phyloP scores from a whole-genome alignment of 2,113 vertebrate genomes.

The Malurus alboscapulatus region DNA sequence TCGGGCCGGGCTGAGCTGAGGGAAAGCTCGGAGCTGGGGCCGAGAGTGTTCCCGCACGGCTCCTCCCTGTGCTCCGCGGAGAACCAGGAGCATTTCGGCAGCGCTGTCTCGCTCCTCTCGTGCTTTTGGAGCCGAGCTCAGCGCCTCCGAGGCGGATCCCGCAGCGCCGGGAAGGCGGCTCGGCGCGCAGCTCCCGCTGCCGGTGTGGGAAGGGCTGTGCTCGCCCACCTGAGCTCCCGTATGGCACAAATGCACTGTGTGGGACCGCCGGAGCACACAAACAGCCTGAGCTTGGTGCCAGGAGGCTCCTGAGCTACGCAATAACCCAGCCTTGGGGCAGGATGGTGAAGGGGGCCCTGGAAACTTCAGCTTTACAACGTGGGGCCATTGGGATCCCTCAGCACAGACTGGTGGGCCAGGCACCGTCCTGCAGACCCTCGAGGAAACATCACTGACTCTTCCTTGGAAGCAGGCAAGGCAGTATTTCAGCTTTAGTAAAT shows the following conservation, averaged over 20 bases:
- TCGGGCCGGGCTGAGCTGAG: not conserved
- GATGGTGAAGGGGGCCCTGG: not conserved
- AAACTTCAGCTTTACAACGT: rapidly evolving
- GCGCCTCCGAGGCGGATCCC: rapidly evolving
- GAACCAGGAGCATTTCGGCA: not conserved
- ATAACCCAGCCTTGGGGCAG: not conserved
- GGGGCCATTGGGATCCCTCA: not conserved
- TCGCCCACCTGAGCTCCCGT: not conserved
- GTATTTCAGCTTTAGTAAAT: not conserved
- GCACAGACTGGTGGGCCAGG: not conserved
- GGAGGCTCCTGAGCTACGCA: not conserved
- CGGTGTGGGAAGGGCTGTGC: not conserved
- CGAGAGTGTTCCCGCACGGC: not conserved
- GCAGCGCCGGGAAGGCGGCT: rapidly evolving
- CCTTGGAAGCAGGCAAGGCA: not conserved
- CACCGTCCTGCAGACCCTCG: not conserved
- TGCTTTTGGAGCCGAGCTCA: not conserved
- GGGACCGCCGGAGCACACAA: not conserved
- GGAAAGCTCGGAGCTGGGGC: rapidly evolving
- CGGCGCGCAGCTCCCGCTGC: not conserved
- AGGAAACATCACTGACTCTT: not conserved
- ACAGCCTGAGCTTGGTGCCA: not conserved
- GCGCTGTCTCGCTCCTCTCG: not conserved
- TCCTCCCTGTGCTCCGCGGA: rapidly evolving
- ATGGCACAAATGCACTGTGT: not conserved